Evolutionary conservation across 2,113 vertebrate genomes (phyloP).

Genomic region (Canis aureus): DNA sequence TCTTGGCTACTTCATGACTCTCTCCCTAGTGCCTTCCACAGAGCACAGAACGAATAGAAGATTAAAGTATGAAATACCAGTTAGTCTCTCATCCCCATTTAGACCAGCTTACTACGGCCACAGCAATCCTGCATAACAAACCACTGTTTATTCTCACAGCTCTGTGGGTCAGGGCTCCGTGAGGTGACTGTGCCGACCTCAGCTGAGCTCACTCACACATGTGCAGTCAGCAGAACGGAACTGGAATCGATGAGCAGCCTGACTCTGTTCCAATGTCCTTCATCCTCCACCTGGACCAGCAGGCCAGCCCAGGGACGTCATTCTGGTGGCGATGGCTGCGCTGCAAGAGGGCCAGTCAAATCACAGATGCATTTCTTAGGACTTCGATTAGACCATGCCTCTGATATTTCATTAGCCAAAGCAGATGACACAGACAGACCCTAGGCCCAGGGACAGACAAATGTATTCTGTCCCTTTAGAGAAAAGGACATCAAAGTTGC

Average conservation of each 20-base stretch:
- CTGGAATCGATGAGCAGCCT: fast-evolving
- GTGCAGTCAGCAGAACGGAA: neutral
- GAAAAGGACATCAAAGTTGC: too few species aligned
- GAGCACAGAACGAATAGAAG: fast-evolving
- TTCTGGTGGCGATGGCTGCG: fast-evolving
- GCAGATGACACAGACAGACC: neutral
- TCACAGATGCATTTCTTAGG: neutral
- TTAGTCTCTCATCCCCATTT: neutral
- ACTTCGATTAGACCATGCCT: neutral
- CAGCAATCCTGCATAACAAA: neutral
- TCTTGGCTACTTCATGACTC: neutral
- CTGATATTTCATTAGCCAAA: neutral
- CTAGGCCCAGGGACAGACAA: neutral
- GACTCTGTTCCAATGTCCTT: neutral
- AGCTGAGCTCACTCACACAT: neutral
- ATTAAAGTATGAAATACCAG: neutral
- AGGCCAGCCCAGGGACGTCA: fast-evolving
- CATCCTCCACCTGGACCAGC: neutral
- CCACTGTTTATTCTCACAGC: neutral
- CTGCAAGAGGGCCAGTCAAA: neutral
- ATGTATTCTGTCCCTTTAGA: neutral
- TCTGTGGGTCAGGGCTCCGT: fast-evolving
- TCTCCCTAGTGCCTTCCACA: neutral
- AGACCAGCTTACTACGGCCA: fast-evolving
- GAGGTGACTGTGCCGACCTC: fast-evolving